phyloP scores from a whole-genome alignment of 2,888 invertebrate species.

The Alviniconcha strummeri region DNA sequence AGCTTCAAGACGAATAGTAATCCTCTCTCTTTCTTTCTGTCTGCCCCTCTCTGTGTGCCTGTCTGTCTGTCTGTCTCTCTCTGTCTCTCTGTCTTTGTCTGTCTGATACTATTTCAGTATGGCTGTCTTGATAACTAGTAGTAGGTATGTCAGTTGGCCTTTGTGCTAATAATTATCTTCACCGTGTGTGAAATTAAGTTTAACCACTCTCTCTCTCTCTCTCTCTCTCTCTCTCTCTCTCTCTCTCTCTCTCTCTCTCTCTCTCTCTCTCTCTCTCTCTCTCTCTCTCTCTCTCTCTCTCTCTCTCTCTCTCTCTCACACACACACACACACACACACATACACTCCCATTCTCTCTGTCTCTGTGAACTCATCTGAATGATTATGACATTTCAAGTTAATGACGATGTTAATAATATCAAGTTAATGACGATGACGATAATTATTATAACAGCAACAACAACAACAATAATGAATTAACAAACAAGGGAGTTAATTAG shows the following conservation, averaged over 20 bases:
- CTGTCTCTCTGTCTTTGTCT: constrained; percentile 8
- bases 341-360: neutral
- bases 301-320: constrained; percentile 4
- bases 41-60: neutral
- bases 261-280: constrained; percentile 8
- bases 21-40: neutral
- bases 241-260: constrained; percentile 18
- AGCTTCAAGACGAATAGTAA: neutral
- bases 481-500: too few species aligned
- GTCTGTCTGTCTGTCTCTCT: constrained; percentile 6
- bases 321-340: neutral
- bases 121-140: too few species aligned
- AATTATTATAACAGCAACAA: too few species aligned
- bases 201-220: neutral
- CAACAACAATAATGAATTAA: too few species aligned
- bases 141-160: too few species aligned
- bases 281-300: constrained; percentile 13
- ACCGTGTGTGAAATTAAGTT: neutral
- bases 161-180: too few species aligned
- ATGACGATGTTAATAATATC: neutral
- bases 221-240: constrained; percentile 3
- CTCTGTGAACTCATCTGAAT: neutral
- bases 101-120: neutral
- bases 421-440: too few species aligned
- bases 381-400: neutral